These are phyloP conservation scores for Cyaniris semiargus DNA, from an alignment of 2,888 invertebrate species.

Conservation along the genomic window DNA sequence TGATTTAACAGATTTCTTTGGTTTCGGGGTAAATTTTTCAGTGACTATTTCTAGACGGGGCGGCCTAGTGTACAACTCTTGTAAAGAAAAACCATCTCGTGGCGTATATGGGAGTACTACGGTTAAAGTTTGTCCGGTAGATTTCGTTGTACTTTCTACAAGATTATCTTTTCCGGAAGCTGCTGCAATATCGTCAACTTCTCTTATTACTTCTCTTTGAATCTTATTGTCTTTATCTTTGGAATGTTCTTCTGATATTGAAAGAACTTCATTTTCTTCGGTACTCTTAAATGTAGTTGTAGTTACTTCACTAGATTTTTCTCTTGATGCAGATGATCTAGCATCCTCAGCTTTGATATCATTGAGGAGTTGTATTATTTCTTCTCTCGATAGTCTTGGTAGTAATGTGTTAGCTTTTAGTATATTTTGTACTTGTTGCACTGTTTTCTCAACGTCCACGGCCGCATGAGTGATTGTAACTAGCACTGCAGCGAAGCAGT, in stretches of 20 bases:
- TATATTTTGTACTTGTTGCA: slow-evolving; percentile 84
- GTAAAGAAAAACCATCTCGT: slow-evolving; percentile 77
- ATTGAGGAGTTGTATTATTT: slow-evolving; percentile 84
- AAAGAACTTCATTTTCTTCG: slow-evolving; percentile 57
- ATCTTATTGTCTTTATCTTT: slow-evolving; percentile 48
- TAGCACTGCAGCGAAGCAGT: slow-evolving; percentile 54
- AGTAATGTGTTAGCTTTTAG: slow-evolving; percentile 81
- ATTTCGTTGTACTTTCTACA: slow-evolving; percentile 58
- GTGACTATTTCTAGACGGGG: slow-evolving; percentile 82
- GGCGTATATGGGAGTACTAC: slow-evolving; percentile 84
- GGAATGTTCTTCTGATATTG: slow-evolving; percentile 45
- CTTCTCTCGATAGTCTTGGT: slow-evolving; percentile 82
- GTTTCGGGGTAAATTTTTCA: slow-evolving; percentile 57
- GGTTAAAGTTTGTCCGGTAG: slow-evolving; percentile 74
- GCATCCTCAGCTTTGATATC: slow-evolving; percentile 82
- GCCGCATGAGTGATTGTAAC: slow-evolving; percentile 52
- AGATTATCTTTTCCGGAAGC: slow-evolving; percentile 45
- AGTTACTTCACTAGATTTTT: slow-evolving; percentile 46
- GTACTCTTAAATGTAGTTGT: slow-evolving; percentile 49
- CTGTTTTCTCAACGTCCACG: slow-evolving; percentile 81
- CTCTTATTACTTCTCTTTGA: slow-evolving; percentile 39
- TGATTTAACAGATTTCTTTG: slow-evolving; percentile 47
- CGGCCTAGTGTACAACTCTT: slow-evolving; percentile 84
- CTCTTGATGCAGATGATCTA: slow-evolving; percentile 53
- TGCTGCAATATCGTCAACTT: slow-evolving; percentile 42